phyloP scores from a whole-genome alignment of 2,888 invertebrate species.

The Epinotia nisella region DNA sequence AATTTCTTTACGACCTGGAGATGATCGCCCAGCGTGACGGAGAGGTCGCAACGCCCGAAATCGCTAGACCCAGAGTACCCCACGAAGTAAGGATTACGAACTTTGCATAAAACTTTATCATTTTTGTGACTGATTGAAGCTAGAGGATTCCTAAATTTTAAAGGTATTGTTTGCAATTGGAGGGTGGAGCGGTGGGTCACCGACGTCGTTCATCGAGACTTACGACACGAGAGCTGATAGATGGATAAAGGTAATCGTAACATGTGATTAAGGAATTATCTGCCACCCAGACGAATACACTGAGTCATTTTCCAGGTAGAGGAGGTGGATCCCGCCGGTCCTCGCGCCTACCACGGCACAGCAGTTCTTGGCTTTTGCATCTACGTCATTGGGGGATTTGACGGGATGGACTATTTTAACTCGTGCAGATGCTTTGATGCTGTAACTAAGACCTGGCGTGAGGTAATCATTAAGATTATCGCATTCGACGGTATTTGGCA shows the following conservation, averaged over 20 bases:
- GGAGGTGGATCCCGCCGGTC: slow-evolving; percentile 92
- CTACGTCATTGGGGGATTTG: slow-evolving; percentile 96
- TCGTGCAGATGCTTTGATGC: slow-evolving; percentile 95
- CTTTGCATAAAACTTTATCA: slow-evolving; percentile 11
- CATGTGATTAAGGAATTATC: slow-evolving; percentile 18
- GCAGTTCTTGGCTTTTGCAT: slow-evolving; percentile 93
- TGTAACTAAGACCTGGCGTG: slow-evolving; percentile 92
- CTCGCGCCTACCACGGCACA: slow-evolving; percentile 97
- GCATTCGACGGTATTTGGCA: neutral
- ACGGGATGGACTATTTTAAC: slow-evolving; percentile 95
- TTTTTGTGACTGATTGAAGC: slow-evolving; percentile 34
- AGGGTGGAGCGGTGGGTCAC: slow-evolving; percentile 87
- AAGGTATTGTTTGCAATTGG: slow-evolving; percentile 89
- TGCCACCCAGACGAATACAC: neutral
- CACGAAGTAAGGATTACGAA: slow-evolving; percentile 85
- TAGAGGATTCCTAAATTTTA: slow-evolving; percentile 42
- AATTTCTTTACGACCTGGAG: slow-evolving; percentile 96
- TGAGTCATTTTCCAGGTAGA: slow-evolving; percentile 80
- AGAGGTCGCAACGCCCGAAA: slow-evolving; percentile 92
- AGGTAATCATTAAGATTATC: slow-evolving; percentile 74
- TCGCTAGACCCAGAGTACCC: slow-evolving; percentile 93
- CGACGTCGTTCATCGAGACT: slow-evolving; percentile 92
- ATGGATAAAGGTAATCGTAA: slow-evolving; percentile 88
- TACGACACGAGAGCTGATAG: slow-evolving; percentile 95
- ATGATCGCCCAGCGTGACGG: slow-evolving; percentile 92